Base-by-base conservation (phyloP, 2,888 invertebrate species). In the Nebria brevicollis region DNA sequence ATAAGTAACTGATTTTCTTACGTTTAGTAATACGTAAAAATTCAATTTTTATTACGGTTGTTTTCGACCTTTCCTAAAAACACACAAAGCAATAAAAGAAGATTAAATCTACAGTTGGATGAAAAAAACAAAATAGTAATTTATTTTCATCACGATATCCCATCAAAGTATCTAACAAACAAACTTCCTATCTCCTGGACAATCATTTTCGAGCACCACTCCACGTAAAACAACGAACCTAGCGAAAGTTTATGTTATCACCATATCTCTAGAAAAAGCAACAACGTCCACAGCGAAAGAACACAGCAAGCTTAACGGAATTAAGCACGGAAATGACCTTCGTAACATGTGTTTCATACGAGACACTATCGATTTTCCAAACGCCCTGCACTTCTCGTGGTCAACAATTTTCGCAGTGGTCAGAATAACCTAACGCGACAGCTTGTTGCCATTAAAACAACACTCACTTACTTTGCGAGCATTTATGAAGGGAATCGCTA, bases 361-460 rank as follows among this genome's bases (percentile, higher is more conserved):
- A 25, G 15, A 20, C 34, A 15, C 25, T 70, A 34, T 70, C 34
- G 70, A 34, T 25, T 70, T 25, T 20, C 34, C 6, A 11, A 70
- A 34, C 26, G 13, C 8, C 7, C 20, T n/a, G 70, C 10, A 11
- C 11, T 70, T 25, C n/a, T 34, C 34, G 70, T 25, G 70, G 25
- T 5, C 34, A 26, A 4, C 70, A 70, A 70, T 70, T 15, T 15
- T 68, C 20, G 15, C 13, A 25, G 68, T 68, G 68, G 68, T 73
- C 42, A 73, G 72, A 54, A 26, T 64, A 15, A 66, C 13, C 72
- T 8, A 20, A 54, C 54, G 68, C 43, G 77, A 77, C 77, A 77
- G 77, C 77, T 77, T 54, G 77, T 25, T 34, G 77, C 77, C n/a
- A 77, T 77, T 70, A 77, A 77, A 72, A 77, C 72, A 77, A 77